Evolutionary conservation across 2,797 vertebrate genomes (phyloP).

Genomic region (Sparidentex hasta): DNA sequence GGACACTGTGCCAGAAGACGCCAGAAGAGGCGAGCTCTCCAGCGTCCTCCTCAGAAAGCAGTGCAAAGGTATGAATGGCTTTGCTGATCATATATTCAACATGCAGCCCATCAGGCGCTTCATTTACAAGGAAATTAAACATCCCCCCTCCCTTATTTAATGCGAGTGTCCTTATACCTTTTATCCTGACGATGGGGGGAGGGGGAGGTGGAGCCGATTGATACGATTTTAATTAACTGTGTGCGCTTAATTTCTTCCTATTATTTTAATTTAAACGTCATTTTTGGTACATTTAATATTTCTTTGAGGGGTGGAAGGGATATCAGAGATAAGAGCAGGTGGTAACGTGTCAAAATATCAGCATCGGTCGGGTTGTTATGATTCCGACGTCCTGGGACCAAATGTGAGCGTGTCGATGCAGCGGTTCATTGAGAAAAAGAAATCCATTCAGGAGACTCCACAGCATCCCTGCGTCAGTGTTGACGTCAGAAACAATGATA

Average conservation of each 20-base stretch:
- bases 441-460: slow-evolving; percentile 99
- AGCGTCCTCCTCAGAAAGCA: slow-evolving; percentile 88
- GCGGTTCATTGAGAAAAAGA: slow-evolving; percentile 96
- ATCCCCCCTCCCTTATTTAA: neutral
- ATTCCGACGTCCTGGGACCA: slow-evolving; percentile 77
- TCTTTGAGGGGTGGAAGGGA: neutral
- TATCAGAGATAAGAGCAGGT: neutral
- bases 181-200: slow-evolving; percentile 31
- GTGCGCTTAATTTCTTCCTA: slow-evolving; percentile 16
- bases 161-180: slow-evolving; percentile 2
- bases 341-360: slow-evolving; percentile 3
- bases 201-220: slow-evolving; percentile 43
- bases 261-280: neutral
- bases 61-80: slow-evolving; percentile 88
- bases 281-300: neutral
- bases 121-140: slow-evolving; percentile 28
- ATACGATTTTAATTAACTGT: slow-evolving; percentile 66
- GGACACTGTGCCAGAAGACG: slow-evolving; percentile 88
- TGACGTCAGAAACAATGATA: slow-evolving; percentile 98
- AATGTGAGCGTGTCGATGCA: slow-evolving; percentile 85
- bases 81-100: slow-evolving; percentile 48
- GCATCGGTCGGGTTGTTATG: slow-evolving; percentile 66
- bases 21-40: slow-evolving; percentile 89
- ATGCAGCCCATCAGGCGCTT: slow-evolving; percentile 2
- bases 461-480: slow-evolving; percentile 95